These are phyloP conservation scores for Cryptocephalus moraei DNA, from an alignment of 2,888 invertebrate species.

Conservation along the genomic window DNA sequence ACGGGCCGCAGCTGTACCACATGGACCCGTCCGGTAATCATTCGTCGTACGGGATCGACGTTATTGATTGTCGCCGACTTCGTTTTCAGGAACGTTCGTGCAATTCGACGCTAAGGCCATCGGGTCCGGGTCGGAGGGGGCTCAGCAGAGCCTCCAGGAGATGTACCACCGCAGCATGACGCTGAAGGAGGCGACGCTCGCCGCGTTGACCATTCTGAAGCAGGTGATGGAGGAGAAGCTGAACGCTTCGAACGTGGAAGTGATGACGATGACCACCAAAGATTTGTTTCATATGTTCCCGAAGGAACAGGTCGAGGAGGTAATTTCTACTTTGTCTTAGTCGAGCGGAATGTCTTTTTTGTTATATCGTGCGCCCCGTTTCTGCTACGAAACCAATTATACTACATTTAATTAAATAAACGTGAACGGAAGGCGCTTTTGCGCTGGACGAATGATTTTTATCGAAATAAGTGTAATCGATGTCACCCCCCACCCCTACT, in stretches of 20 bases:
- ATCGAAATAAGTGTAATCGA: no score
- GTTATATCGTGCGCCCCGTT: no score
- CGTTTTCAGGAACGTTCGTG: conserved; percentile 91
- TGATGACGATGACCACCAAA: conserved; percentile 84
- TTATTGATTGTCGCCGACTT: conserved; percentile 30
- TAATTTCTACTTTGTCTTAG: conserved; percentile 48
- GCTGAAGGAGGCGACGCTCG: conserved; percentile 82
- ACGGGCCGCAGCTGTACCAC: conserved; percentile 91
- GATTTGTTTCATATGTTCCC: conserved; percentile 81
- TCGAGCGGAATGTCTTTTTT: background rate
- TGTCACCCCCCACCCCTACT: no score
- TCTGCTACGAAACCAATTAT: no score
- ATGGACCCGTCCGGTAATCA: conserved; percentile 90
- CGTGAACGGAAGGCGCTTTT: no score
- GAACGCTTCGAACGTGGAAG: conserved; percentile 93
- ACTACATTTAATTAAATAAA: no score
- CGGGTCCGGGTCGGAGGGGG: conserved; percentile 98
- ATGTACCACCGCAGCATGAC: conserved; percentile 80
- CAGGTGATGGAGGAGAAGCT: conserved; percentile 99
- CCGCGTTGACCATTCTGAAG: conserved; percentile 87
- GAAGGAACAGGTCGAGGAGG: conserved; percentile 83
- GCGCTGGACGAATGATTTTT: no score
- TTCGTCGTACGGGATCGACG: background rate
- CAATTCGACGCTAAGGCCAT: conserved; percentile 98
- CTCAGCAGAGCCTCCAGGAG: conserved; percentile 84